Conservation (phyloP, 2,888 invertebrate species). For the Monochamus alternatus region DNA sequence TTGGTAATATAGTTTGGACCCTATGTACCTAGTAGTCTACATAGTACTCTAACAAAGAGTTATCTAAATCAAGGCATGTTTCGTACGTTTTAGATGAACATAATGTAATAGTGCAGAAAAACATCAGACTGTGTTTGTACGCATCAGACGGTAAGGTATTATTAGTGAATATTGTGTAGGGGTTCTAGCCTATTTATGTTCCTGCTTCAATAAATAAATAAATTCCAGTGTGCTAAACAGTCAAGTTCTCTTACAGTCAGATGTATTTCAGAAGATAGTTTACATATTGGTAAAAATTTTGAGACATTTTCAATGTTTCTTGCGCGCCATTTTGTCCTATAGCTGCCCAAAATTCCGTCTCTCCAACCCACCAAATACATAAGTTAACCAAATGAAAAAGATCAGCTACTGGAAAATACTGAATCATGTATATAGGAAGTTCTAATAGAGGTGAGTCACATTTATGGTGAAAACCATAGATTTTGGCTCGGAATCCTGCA, state of each 20-base stretch:
- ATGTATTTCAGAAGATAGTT: conserved; percentile 49
- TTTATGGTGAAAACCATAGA: too few species aligned
- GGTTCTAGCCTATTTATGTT: conserved; percentile 45
- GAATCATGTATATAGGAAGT: too few species aligned
- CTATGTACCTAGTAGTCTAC: conserved; percentile 30
- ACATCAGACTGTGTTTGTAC: conserved; percentile 2
- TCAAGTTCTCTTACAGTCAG: conserved; percentile 45
- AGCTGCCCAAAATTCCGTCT: conserved; percentile 48
- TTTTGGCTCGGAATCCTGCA: too few species aligned
- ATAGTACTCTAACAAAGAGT: neutral
- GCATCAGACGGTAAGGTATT: conserved; percentile 12
- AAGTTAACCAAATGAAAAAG: too few species aligned
- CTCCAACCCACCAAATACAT: too few species aligned
- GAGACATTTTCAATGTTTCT: conserved; percentile 43
- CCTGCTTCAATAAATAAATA: too few species aligned
- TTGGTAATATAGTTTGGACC: conserved; percentile 39
- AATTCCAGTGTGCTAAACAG: conserved; percentile 47
- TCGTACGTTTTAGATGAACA: conserved; percentile 1
- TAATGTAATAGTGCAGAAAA: conserved; percentile 20
- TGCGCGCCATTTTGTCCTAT: conserved; percentile 49
- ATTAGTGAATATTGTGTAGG: conserved; percentile 45
- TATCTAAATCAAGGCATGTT: neutral
- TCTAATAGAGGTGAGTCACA: too few species aligned
- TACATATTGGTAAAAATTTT: conserved; percentile 42
- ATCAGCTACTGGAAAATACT: too few species aligned